Base-by-base conservation (phyloP, 2,113 vertebrate species). In the Phylloscopus trochilus region DNA sequence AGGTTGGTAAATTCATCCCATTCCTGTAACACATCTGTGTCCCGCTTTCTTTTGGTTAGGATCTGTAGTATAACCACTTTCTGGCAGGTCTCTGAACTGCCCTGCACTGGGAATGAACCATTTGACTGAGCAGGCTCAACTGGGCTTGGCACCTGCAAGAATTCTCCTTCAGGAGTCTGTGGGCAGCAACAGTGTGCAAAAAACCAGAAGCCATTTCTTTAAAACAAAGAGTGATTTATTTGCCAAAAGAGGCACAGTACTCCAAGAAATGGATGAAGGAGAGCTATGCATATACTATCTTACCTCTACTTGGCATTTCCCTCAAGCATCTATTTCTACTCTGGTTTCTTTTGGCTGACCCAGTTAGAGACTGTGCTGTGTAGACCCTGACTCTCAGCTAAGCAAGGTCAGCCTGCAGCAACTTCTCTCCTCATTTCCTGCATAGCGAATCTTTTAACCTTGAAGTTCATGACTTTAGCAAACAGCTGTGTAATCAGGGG, bases 401-500 rank as follows among this genome's bases (percentile, higher is more conserved):
- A 86, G 55, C 69, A 73, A 77, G 67, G 63, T 69, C 87, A 92
- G 73, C 83, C 83, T 90, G 68, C 76, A 90, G 60, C 82, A 74
- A n/a, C 21, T 86, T 95, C 79, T 91, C 75, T 91, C 70, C 87
- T 95, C 75, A 81, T 67, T 93, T 95, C 92, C 88, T 79, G 74
- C 70, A 58, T 6, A 59, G 64, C 5, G 15, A 72, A 83, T 96
- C 88, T 90, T 95, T 92, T 67, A 95, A 90, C 88, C 73, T 72
- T 90, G 68, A 81, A 86, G 90, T 94, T 94, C 80, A 74, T 53
- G 88, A 90, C 94, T 94, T 92, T 7, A 83, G 60, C 76, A 92
- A 96, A 87, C 79, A 96, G 86, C 87, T 93, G 91, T 88, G 85
- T 83, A 93, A 95, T 70, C 78, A 69, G 52, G 63, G 73, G 60